Evolutionary conservation across 1,140 invertebrate genomes (phyloP), one percentile per base, ranked within the genome.

Genomic region (Macrosteles quadrilineatus): DNA sequence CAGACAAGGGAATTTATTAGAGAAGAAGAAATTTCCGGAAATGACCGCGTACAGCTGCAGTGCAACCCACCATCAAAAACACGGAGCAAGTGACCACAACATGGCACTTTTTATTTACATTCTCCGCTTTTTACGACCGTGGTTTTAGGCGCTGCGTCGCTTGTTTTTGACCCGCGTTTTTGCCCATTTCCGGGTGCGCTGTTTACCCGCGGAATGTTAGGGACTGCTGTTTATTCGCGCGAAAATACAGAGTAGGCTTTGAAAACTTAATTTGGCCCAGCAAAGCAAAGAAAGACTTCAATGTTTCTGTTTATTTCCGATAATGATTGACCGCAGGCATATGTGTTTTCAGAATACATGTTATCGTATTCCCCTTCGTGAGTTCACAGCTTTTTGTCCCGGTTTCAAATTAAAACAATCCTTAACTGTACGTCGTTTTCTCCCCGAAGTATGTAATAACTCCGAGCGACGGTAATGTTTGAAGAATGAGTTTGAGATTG

Each of bases 71-170:
- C 47, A 3, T 9, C n/a, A 6, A 50, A 19, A 50, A 50, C 47
- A 50, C 47, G 3, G 47, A n/a, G 3, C 47, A n/a, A 50, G 17
- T 59, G 55, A 59, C 55, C 55, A 59, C 55, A 59, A 23, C 55
- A 59, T 25, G 25, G 55, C 55, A 59, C 23, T 59, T 59, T 59
- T 59, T 59, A 59, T 59, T 59, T 59, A 59, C 55, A 59, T 23
- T 59, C 2, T 2, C 55, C 21, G 21, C 32, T 25, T 53, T 53
- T 59, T 27, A 27, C 21, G 27, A 12, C 55, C 55, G 4, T 14
- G 23, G 25, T 59, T 59, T 59, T 30, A 2, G 55, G 23, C 27
- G 21, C 21, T 14, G 23, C 21, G 25, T 14, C 55, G 12, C 55
- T 4, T n/a, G 47, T 50, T 50, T 59, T 59, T 59, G 55, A 59